Base-by-base conservation (phyloP, 2,113 vertebrate species). In the Felis chaus region DNA sequence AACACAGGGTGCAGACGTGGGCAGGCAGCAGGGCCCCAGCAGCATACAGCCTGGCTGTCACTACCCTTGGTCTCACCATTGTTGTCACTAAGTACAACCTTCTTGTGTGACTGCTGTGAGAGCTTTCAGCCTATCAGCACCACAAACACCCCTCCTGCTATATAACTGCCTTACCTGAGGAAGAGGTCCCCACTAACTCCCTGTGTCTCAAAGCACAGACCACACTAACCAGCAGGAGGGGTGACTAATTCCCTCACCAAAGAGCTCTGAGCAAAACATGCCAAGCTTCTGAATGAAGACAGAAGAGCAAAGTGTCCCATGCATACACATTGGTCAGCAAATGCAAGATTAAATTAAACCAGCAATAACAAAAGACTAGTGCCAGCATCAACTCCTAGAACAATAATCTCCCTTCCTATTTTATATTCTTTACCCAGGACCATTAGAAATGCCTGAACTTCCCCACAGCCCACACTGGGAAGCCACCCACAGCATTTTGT, bases 401-500 rank as follows among this genome's bases (percentile, higher is more conserved):
- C 65, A 81, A 82, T 41, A 68, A 36, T 14, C 48, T 71, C 53
- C n/a, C n/a, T 73, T 65, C 84, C 89, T 6, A 8, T 65, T 74
- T 78, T 33, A 33, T 11, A 5, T 39, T 79, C 71, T 95, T 63
- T 25, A 83, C 29, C 31, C 83, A 63, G 41, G 73, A 50, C 33
- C 19, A 48, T 65, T 23, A 14, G 29, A 74, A 90, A 68, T 33
- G 33, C 61, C 65, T 65, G 80, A 13, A 74, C 6, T 31, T 53
- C 31, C 80, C 91, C 36, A 27, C 18, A 50, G 65, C 68, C 55
- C 53, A 84, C 85, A 93, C 91, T 91, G 69, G 84, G 73, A 78
- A 69, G 68, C 25, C 65, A 84, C 92, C 89, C 91, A 89, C n/a
- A 79, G 68, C 36, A 73, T 41, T 89, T 86, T 74, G 78, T 94